phyloP scores from a whole-genome alignment of 2,888 invertebrate genomes.

The Belgica antarctica region DNA sequence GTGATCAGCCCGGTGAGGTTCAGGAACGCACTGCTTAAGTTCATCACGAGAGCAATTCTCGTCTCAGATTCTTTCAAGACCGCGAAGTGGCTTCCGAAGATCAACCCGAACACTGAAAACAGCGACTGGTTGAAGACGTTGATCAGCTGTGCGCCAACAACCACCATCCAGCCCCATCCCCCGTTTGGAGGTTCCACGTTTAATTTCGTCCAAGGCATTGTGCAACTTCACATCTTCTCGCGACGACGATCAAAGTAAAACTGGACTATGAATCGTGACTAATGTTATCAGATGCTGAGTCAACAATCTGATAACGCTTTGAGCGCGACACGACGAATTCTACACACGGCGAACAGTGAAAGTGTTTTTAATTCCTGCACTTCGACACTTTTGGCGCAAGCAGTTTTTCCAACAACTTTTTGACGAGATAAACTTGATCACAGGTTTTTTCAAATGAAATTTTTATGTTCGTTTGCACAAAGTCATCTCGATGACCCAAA shows the following conservation, averaged over 20 bases:
- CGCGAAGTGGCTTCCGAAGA: conserved; percentile 65
- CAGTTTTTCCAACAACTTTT: too few relatives aligned
- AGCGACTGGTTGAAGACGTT: conserved; percentile 72
- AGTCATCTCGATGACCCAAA: conserved; percentile 61
- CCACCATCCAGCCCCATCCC: conserved; percentile 73
- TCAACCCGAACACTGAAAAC: conserved; percentile 67
- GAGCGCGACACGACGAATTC: not conserved
- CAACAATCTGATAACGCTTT: conserved; percentile 5
- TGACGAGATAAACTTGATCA: too few relatives aligned
- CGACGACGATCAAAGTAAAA: not conserved
- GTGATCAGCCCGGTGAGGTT: conserved; percentile 66
- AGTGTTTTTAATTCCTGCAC: too few relatives aligned
- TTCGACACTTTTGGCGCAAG: too few relatives aligned
- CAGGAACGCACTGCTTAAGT: conserved; percentile 64
- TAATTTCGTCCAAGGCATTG: too few relatives aligned
- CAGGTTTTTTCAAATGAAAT: too few relatives aligned
- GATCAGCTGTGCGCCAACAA: conserved; percentile 63
- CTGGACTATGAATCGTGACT: not conserved
- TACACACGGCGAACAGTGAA: not conserved
- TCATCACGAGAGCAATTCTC: conserved; percentile 67
- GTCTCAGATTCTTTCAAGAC: conserved; percentile 64
- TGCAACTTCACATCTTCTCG: not conserved
- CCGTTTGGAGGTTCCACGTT: conserved; percentile 59
- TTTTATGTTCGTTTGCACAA: not conserved
- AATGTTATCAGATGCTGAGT: not conserved